Evolutionary conservation across 1,140 invertebrate species (phyloP), one percentile per base, ranked within the genome.

Genomic region (Temnothorax nylanderi): DNA sequence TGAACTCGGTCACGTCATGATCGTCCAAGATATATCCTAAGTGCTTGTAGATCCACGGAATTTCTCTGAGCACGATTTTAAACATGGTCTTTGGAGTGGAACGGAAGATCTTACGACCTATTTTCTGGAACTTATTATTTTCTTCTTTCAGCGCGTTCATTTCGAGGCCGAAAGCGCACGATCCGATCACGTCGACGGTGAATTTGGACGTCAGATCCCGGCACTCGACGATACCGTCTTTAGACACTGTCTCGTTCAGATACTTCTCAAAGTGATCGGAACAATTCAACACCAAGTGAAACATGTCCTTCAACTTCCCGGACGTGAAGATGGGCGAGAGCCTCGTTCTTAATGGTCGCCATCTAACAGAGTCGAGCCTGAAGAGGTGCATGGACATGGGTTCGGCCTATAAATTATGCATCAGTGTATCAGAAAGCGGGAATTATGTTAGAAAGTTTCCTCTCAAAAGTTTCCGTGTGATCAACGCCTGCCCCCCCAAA

Each of bases 101-200:
- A 0, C n/a, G 54, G 3, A 95, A 92, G 0, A 94, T 76, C 58
- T 44, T 84, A 64, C 67, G 88, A 3, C 94, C 95, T 60, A 95
- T 91, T 86, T 91, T 89, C 47, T 93, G 91, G 80, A 96, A 96
- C 71, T 95, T 90, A 3, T 94, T 94, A 65, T 96, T 90, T 32
- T 95, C 93, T 67, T 96, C 89, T 51, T 93, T 90, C 18, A 96
- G 87, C 13, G 94, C 91, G 51, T 96, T 95, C 75, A 93, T 94
- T 58, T 96, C 94, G 10, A 96, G 93, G 1, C 96, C 96, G 90
- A 96, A 97, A n/a, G 95, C 96, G 65, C 94, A 95, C 1, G 94
- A 94, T 2, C 94, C 96, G 62, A 96, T 96, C 8, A 96, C 94
- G 88, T 96, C 96, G 8, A 95, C 95, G 0, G 95, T 95, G 81